These are phyloP conservation scores for Dusona sp. DNA, from an alignment of 2,888 invertebrate species.

Conservation along the genomic window DNA sequence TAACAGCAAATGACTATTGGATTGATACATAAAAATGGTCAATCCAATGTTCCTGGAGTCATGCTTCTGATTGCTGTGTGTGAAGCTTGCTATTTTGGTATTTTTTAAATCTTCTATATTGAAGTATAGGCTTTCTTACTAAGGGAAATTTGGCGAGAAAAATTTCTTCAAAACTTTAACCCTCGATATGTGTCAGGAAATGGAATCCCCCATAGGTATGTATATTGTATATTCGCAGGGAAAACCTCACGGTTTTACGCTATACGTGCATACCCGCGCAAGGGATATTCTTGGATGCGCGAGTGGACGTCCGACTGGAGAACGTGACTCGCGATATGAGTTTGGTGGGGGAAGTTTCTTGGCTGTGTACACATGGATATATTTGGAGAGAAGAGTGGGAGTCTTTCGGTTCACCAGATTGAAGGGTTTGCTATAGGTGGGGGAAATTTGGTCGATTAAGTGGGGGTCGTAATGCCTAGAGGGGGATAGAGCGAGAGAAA, in stretches of 20 bases:
- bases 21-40: background rate
- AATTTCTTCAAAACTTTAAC: background rate
- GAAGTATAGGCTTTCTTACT: background rate
- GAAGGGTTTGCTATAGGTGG: constrained; percentile 52
- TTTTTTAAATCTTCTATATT: background rate
- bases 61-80: background rate
- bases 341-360: constrained; percentile 43
- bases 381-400: constrained; percentile 28
- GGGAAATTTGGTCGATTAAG: constrained; percentile 31
- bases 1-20: background rate
- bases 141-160: background rate
- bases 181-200: background rate
- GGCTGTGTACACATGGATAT: constrained; percentile 16
- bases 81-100: background rate
- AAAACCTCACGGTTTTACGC: constrained; percentile 7
- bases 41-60: background rate
- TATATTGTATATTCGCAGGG: constrained; percentile 5
- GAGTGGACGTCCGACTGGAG: constrained; percentile 59
- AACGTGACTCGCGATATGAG: constrained; percentile 57
- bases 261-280: constrained; percentile 44
- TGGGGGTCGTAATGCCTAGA: constrained; percentile 7
- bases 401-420: constrained; percentile 29
- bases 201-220: background rate
- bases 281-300: constrained; percentile 64
- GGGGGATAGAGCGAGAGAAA: constrained; percentile 34